Evolutionary conservation across 2,113 vertebrate genomes (phyloP).

Genomic region (Dicaeum eximium): DNA sequence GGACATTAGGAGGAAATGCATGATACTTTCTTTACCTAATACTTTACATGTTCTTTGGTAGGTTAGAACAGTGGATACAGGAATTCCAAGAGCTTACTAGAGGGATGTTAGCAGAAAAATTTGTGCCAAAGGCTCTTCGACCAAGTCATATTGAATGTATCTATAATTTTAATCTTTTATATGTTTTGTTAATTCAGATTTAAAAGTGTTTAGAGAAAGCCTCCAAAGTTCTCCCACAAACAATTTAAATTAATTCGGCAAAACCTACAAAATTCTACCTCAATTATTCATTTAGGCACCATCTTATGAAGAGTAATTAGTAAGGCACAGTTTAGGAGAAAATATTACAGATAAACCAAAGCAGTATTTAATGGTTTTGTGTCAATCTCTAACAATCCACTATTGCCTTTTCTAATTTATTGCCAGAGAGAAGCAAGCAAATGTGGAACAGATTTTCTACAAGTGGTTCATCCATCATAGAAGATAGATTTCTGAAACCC

Average conservation of each 20-base stretch:
- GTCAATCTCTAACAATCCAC: neutral
- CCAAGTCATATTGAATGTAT: neutral
- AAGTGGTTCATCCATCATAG: conserved; percentile 3
- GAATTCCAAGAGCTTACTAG: neutral
- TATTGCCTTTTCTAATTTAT: neutral
- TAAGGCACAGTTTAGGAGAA: neutral
- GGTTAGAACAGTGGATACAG: neutral
- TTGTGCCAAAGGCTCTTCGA: neutral
- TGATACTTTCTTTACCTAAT: neutral
- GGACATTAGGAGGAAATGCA: neutral
- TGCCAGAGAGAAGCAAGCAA: neutral
- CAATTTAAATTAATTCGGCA: neutral
- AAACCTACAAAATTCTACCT: neutral
- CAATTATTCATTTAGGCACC: neutral
- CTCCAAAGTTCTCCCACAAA: neutral
- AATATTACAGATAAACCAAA: neutral
- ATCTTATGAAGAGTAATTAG: neutral
- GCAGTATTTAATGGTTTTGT: neutral
- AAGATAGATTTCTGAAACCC: neutral
- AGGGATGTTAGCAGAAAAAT: neutral
- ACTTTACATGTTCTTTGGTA: neutral
- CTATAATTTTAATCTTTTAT: neutral
- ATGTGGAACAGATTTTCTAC: conserved; percentile 16
- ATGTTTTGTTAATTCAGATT: neutral
- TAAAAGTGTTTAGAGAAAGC: neutral